phyloP scores from a whole-genome alignment of 2,888 invertebrate genomes.

The Synanthedon formicaeformis region DNA sequence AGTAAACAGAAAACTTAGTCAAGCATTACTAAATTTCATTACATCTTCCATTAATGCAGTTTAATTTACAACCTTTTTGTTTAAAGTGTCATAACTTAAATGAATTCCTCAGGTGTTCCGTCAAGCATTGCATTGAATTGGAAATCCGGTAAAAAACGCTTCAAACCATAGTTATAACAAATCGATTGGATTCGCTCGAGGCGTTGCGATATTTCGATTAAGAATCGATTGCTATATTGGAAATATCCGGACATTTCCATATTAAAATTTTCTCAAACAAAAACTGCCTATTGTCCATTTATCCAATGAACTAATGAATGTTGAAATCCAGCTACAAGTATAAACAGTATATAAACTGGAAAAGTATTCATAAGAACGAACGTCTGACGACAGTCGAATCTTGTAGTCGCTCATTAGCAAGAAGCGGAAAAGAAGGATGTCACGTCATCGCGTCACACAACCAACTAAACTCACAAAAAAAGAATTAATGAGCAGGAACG shows the following conservation, averaged over 20 bases:
- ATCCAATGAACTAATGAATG: no score
- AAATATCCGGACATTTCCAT: no score
- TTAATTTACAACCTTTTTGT: slow-evolving; percentile 12
- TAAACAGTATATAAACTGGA: no score
- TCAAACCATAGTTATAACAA: slow-evolving; percentile 20
- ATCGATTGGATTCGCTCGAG: slow-evolving; percentile 38
- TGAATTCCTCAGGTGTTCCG: slow-evolving; percentile 29
- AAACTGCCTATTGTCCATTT: no score
- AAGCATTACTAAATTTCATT: no score
- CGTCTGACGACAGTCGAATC: no score
- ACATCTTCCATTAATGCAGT: not conserved
- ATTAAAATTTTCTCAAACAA: no score
- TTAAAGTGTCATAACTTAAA: slow-evolving; percentile 18
- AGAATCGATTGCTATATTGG: not conserved
- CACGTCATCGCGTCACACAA: slow-evolving; percentile 9
- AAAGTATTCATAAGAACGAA: no score
- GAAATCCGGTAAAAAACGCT: slow-evolving; percentile 24
- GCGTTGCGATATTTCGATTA: slow-evolving; percentile 33
- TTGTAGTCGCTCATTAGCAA: slow-evolving; percentile 21
- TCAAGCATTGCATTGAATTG: slow-evolving; percentile 19
- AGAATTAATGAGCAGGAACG: slow-evolving; percentile 15
- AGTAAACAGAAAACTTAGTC: no score
- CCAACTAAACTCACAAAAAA: slow-evolving; percentile 23
- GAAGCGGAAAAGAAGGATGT: slow-evolving; percentile 33
- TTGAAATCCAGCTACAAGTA: no score